Conservation (phyloP, 2,797 vertebrate species). For the Orientallactaga sibirica region DNA sequence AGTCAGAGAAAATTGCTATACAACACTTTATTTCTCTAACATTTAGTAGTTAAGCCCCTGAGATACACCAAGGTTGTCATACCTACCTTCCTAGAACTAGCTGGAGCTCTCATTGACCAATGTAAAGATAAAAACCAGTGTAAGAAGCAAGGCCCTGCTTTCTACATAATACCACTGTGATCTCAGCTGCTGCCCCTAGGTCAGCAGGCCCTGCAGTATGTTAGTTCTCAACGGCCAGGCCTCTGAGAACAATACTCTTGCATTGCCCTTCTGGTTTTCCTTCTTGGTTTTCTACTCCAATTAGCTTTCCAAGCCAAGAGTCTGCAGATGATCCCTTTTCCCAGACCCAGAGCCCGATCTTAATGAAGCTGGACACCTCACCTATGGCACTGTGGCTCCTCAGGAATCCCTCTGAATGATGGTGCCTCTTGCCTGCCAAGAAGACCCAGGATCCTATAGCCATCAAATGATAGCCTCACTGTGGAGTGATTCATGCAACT, state of each 20-base stretch:
- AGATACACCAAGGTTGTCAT: background rate
- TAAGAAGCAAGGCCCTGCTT: background rate
- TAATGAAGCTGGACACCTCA: background rate
- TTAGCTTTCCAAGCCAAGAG: background rate
- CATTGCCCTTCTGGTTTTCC: background rate
- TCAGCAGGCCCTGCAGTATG: background rate
- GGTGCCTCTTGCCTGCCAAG: background rate
- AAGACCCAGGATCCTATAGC: background rate
- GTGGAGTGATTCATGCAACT: background rate
- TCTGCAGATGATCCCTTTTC: background rate
- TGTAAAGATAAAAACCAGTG: background rate
- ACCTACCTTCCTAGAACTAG: rapidly evolving
- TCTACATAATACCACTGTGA: background rate
- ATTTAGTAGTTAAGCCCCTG: background rate
- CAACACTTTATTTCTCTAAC: background rate
- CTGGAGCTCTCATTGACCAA: background rate
- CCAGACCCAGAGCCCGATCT: background rate
- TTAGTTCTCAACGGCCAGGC: background rate
- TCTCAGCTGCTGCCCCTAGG: background rate
- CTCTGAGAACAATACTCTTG: background rate
- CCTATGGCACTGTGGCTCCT: rapidly evolving
- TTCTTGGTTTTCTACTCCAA: background rate
- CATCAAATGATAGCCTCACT: background rate
- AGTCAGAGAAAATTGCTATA: too few species aligned
- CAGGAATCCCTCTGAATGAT: background rate